phyloP scores from a whole-genome alignment of 2,888 invertebrate species.

The Andrena praecox region DNA sequence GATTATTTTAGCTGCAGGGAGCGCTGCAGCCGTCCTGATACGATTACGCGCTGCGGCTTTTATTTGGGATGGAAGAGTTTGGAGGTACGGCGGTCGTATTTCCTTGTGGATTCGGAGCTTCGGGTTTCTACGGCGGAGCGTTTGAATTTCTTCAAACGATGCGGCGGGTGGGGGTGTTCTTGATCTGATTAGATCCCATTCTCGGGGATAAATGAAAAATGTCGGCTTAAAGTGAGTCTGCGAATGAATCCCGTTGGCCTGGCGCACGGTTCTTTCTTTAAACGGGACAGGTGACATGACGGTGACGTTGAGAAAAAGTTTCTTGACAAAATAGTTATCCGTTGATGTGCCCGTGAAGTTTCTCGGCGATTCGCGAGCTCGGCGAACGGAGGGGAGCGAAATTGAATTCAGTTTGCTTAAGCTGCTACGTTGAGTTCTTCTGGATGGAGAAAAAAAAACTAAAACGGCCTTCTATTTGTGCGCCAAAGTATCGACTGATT shows the following conservation, averaged over 20 bases:
- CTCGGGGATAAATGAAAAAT: too few species aligned
- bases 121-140: too few species aligned
- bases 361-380: neutral
- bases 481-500: constrained; percentile 14
- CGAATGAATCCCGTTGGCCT: neutral
- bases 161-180: too few species aligned
- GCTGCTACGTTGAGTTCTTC: too few species aligned
- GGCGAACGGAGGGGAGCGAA: neutral
- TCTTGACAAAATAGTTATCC: neutral
- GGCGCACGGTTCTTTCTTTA: neutral
- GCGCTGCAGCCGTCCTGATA: neutral
- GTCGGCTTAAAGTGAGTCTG: neutral
- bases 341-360: neutral
- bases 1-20: neutral
- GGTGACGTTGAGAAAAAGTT: neutral
- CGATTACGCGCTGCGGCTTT: neutral
- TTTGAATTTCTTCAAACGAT: too few species aligned
- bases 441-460: constrained; percentile 1
- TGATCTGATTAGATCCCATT: too few species aligned
- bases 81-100: neutral
- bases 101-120: too few species aligned
- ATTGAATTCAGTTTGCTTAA: constrained; percentile 25
- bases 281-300: neutral
- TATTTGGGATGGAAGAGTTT: neutral
- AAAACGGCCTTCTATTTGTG: neutral